Conservation (phyloP, 2,888 invertebrate species). For the Cheilosia urbana region DNA sequence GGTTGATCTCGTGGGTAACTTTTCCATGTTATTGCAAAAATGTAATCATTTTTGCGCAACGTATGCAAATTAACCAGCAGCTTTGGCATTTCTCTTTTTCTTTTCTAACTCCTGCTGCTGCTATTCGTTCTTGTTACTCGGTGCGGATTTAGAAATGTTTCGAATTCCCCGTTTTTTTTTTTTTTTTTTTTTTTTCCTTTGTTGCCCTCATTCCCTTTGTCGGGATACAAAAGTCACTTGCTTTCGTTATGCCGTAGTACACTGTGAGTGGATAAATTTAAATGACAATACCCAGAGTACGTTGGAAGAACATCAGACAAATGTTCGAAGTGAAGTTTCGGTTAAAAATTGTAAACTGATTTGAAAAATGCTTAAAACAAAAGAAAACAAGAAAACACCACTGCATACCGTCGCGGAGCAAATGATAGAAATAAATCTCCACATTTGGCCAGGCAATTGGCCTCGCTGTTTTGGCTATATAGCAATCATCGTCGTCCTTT, state of each 20-base stretch:
- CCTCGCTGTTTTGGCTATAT: slow-evolving; percentile 50
- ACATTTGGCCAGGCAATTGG: slow-evolving; percentile 69
- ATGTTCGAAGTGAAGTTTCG: neutral
- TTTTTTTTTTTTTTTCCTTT: neutral
- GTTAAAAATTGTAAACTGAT: neutral
- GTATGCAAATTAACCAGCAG: slow-evolving; percentile 72
- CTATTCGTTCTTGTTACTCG: slow-evolving; percentile 55
- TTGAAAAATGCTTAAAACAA: slow-evolving; percentile 44
- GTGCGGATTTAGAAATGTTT: slow-evolving; percentile 52
- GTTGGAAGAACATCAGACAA: neutral
- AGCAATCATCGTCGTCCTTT: slow-evolving; percentile 45
- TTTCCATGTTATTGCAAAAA: slow-evolving; percentile 57
- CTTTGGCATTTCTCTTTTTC: slow-evolving; percentile 33
- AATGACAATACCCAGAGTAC: slow-evolving; percentile 58
- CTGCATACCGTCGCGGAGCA: slow-evolving; percentile 76
- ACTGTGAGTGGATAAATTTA: slow-evolving; percentile 60
- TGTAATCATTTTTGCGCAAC: slow-evolving; percentile 59
- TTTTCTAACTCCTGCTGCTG: slow-evolving; percentile 36
- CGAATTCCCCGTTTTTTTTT: neutral
- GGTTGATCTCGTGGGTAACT: slow-evolving; percentile 47
- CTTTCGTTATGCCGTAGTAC: slow-evolving; percentile 47
- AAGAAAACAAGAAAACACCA: neutral
- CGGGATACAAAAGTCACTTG: slow-evolving; percentile 64
- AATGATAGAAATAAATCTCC: slow-evolving; percentile 82
- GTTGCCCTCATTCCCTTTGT: slow-evolving; percentile 29